phyloP scores from a whole-genome alignment of 2,113 vertebrate species.

The Oreochromis spilurus region DNA sequence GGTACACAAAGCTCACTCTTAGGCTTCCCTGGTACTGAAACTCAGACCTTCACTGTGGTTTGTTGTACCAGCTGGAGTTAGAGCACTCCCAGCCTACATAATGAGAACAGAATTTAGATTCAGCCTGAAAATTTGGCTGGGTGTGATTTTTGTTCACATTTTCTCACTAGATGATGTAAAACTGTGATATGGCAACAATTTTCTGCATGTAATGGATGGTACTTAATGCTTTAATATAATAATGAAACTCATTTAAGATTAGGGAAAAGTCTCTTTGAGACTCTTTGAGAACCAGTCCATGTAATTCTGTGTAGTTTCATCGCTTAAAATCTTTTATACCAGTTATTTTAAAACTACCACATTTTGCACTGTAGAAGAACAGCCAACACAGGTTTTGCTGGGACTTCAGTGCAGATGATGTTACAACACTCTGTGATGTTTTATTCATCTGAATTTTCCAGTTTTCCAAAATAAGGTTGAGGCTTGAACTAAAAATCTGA shows the following conservation, averaged over 20 bases:
- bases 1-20: slow-evolving; percentile 16
- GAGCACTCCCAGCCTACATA: neutral
- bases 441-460: neutral
- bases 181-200: neutral
- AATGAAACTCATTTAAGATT: neutral
- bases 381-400: neutral
- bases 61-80: neutral
- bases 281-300: neutral
- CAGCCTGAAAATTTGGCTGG: neutral
- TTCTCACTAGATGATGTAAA: neutral
- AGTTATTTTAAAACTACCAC: neutral
- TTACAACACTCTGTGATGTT: neutral
- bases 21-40: neutral
- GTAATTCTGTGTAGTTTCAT: neutral
- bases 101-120: neutral
- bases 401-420: neutral
- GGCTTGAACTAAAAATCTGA: neutral
- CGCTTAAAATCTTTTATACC: neutral
- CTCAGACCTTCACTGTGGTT: neutral
- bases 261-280: neutral
- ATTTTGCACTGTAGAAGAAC: neutral
- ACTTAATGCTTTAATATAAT: neutral
- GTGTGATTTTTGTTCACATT: neutral
- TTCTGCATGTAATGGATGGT: neutral
- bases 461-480: neutral